These are phyloP conservation scores for Troides helena DNA, from an alignment of 2,888 invertebrate species.

Conservation along the genomic window DNA sequence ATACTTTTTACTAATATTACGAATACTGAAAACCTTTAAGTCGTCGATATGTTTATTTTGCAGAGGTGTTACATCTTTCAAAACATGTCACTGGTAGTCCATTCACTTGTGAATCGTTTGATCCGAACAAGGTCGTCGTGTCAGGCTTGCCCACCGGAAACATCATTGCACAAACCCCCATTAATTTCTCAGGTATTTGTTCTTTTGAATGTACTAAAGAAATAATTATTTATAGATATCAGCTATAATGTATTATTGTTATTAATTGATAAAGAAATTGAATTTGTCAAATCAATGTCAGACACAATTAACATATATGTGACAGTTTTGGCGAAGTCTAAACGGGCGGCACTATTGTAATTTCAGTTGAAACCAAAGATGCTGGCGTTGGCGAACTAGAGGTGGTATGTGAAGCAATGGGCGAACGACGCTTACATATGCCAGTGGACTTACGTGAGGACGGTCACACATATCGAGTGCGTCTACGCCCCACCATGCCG, in stretches of 20 bases:
- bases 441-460: constrained; percentile 90
- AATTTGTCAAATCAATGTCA: not conserved
- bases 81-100: constrained; percentile 96
- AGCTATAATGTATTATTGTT: too few species aligned
- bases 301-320: too few species aligned
- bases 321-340: constrained; percentile 32
- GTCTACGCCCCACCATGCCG: constrained; percentile 91
- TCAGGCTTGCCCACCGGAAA: constrained; percentile 88
- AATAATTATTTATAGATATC: not conserved
- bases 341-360: not conserved
- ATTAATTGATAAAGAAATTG: not conserved
- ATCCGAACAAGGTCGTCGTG: constrained; percentile 89
- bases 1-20: not conserved
- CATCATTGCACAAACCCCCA: constrained; percentile 90
- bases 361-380: constrained; percentile 87
- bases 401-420: constrained; percentile 92
- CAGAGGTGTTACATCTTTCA: constrained; percentile 94
- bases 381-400: constrained; percentile 93
- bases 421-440: constrained; percentile 85
- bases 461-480: constrained; percentile 88
- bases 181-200: constrained; percentile 87
- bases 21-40: not conserved
- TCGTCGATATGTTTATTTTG: constrained; percentile 30
- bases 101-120: constrained; percentile 95
- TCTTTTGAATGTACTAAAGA: not conserved